Conservation (phyloP, 2,888 invertebrate genomes). For the Plagiodera versicolora region DNA sequence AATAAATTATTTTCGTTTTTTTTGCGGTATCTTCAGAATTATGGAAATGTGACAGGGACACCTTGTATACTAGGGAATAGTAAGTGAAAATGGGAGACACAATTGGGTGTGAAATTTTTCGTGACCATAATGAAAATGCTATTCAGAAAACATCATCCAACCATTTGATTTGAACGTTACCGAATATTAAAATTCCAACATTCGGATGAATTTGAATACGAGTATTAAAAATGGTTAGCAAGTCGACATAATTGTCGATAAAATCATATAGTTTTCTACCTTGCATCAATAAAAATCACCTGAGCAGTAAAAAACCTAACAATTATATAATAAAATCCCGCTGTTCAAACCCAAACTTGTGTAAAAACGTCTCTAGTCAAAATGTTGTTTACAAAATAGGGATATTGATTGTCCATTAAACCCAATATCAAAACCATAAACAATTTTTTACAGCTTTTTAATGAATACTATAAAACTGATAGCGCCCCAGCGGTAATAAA, state of each 20-base stretch:
- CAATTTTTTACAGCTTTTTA: constrained; percentile 14
- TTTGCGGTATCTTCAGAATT: too few relatives aligned
- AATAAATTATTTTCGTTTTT: too few relatives aligned
- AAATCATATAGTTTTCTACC: neutral
- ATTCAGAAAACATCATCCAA: too few relatives aligned
- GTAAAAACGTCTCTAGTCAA: neutral
- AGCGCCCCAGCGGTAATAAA: constrained; percentile 13
- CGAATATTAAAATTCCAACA: neutral
- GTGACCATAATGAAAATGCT: too few relatives aligned
- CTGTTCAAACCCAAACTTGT: neutral
- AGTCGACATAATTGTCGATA: neutral
- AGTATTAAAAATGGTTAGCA: neutral
- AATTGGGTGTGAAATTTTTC: too few relatives aligned
- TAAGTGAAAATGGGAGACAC: too few relatives aligned
- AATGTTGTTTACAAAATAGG: constrained; percentile 13
- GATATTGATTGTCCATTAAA: constrained; percentile 15
- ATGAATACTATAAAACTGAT: constrained; percentile 14
- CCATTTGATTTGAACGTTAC: neutral
- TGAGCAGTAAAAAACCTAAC: neutral
- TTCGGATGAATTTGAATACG: neutral
- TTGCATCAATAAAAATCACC: neutral
- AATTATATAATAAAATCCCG: neutral
- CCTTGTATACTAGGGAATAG: too few relatives aligned
- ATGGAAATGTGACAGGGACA: too few relatives aligned
- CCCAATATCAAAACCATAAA: constrained; percentile 12